Conservation (phyloP, 2,888 invertebrate genomes). For the Atethmia centrago region DNA sequence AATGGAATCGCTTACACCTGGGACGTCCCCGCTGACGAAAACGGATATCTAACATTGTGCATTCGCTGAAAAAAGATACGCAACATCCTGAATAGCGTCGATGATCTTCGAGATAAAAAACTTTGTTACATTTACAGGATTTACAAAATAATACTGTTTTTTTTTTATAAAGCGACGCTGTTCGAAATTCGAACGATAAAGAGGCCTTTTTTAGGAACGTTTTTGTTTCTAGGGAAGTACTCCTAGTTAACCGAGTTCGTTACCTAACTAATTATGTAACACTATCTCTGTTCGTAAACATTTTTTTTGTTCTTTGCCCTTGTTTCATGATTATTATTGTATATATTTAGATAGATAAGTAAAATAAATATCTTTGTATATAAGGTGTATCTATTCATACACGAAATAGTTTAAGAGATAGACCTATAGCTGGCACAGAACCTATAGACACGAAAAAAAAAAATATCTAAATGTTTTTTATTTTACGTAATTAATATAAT, state of each 20-base stretch:
- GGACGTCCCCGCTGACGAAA: conserved; percentile 31
- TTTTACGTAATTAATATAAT: too few relatives aligned
- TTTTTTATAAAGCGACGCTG: neutral
- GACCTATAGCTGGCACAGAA: too few relatives aligned
- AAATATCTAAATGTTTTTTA: too few relatives aligned
- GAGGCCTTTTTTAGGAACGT: neutral
- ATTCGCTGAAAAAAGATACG: conserved; percentile 43
- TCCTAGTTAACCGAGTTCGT: neutral
- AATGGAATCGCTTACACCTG: conserved; percentile 27
- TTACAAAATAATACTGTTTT: conserved; percentile 41
- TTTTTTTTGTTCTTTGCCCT: too few relatives aligned
- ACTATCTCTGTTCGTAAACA: too few relatives aligned
- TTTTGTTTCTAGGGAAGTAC: neutral
- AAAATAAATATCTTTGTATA: too few relatives aligned
- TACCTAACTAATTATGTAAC: too few relatives aligned
- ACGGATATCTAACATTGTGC: conserved; percentile 56
- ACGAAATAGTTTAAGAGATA: too few relatives aligned
- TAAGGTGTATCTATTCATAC: too few relatives aligned
- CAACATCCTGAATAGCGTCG: conserved; percentile 43
- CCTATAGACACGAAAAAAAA: too few relatives aligned
- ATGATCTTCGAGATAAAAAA: conserved; percentile 52
- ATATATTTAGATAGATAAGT: too few relatives aligned
- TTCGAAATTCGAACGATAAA: conserved; percentile 1
- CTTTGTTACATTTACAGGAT: conserved; percentile 30
- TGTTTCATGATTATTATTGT: too few relatives aligned